Evolutionary conservation across 2,888 invertebrate genomes (phyloP), one percentile per base, ranked within the genome.

Genomic region (Hyppa rectilinea): DNA sequence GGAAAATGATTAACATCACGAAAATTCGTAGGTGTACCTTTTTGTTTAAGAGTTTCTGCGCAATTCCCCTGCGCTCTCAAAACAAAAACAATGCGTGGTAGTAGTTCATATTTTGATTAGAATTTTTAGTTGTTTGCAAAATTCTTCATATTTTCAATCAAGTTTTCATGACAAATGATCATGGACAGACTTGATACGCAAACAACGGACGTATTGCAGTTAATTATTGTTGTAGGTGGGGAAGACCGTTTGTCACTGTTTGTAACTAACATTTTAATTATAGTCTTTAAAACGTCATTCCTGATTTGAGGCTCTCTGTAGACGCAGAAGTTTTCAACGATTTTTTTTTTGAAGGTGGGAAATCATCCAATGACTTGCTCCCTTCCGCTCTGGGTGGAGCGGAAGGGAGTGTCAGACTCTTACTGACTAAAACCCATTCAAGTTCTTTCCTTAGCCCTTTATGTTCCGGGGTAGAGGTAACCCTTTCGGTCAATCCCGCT

Each of bases 241-340:
- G 40, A 26, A 38, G n/a, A 38, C 47, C n/a, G 12, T 75, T 26
- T 63, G 29, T 69, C 62, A 63, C 10, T 20, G 34, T 56, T 70
- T 31, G 55, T 55, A 45, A 75, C 26, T 52, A 17, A 70, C 31
- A 52, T 50, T 70, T 59, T 69, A 63, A 58, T 49, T 36, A 55
- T 6, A 29, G 43, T 20, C 31, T 55, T 20, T 49, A 29, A n/a
- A 47, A 63, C 17, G 12, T 58, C 17, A 52, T 49, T 53, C 4
- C 23, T 43, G 34, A 45, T 76, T 62, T n/a, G n/a, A n/a, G n/a
- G n/a, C n/a, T n/a, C n/a, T n/a, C n/a, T n/a, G n/a, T n/a, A n/a
- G n/a, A n/a, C n/a, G n/a, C n/a, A n/a, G n/a, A n/a, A n/a, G n/a
- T n/a, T n/a, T n/a, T n/a, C n/a, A n/a, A n/a, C n/a, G n/a, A n/a